Evolutionary conservation across 2,888 invertebrate species (phyloP).

Genomic region (Lamproptera curius): DNA sequence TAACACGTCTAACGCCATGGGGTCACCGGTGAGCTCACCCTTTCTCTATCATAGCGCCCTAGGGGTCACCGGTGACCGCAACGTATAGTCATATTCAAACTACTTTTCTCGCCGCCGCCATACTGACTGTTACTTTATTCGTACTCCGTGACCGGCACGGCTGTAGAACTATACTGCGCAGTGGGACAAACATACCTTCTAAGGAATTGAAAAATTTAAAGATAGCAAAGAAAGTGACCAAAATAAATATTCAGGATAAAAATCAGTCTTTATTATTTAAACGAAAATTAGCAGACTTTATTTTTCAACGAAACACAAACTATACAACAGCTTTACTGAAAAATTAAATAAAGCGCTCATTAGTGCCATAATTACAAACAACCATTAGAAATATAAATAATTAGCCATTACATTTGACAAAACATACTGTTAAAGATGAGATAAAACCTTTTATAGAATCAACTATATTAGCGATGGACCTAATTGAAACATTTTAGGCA

Average conservation of each 20-base stretch:
- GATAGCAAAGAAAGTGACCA: constrained; percentile 30
- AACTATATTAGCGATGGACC: constrained; percentile 30
- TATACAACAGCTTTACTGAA: constrained; percentile 29
- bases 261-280: constrained; percentile 30
- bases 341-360: constrained; percentile 30
- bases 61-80: constrained; percentile 33
- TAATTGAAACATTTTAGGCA: constrained; percentile 32
- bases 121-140: constrained; percentile 29
- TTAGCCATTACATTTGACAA: constrained; percentile 31
- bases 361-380: constrained; percentile 30
- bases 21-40: too few relatives aligned
- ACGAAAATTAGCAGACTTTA: constrained; percentile 26
- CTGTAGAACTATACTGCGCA: constrained; percentile 30
- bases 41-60: constrained; percentile 23
- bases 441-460: constrained; percentile 29
- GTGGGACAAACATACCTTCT: constrained; percentile 30
- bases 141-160: constrained; percentile 28
- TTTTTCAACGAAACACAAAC: too few relatives aligned
- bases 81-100: constrained; percentile 31
- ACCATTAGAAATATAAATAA: constrained; percentile 31
- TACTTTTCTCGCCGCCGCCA: constrained; percentile 29
- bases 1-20: too few relatives aligned
- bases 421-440: constrained; percentile 28
- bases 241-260: constrained; percentile 29
- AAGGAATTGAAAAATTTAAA: constrained; percentile 6